Percentiles rank a stretch among this genome's conserved stretches.
These are phyloP conservation scores for Nysson spinosus DNA, from an alignment of 2,888 invertebrate genomes.

Conservation along the genomic window DNA sequence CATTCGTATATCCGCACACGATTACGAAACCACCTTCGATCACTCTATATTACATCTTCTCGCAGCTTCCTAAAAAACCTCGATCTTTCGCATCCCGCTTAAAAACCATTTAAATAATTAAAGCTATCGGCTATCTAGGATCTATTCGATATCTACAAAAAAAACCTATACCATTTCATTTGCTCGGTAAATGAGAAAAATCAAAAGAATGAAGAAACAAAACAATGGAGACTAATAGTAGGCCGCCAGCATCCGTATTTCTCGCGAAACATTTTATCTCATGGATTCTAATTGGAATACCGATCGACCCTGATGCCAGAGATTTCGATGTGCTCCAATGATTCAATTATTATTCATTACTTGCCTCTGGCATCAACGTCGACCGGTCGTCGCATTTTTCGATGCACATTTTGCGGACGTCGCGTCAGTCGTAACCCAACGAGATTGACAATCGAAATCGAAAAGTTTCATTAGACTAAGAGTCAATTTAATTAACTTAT, in stretches of 20 bases:
- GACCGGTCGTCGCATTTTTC: constrained; percentile 29
- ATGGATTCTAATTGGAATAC: constrained; percentile 8
- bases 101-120: constrained; percentile 75
- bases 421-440: constrained; percentile 43
- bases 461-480: constrained; percentile 41
- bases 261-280: background rate
- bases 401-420: constrained; percentile 9
- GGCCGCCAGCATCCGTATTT: constrained; percentile 55
- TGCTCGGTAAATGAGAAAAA: constrained; percentile 66
- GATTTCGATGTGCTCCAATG: background rate
- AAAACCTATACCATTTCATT: constrained; percentile 66
- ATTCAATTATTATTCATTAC: constrained; percentile 16
- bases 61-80: constrained; percentile 27
- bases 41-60: constrained; percentile 63
- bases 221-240: constrained; percentile 60
- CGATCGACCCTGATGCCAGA: constrained; percentile 19
- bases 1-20: constrained; percentile 59
- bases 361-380: constrained; percentile 21
- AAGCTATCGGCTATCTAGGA: constrained; percentile 75
- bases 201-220: background rate
- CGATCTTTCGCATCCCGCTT: constrained; percentile 62
- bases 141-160: constrained; percentile 76
- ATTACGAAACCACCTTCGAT: constrained; percentile 38
- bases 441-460: constrained; percentile 38
- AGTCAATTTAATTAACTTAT: constrained; percentile 55